A percentile compares a stretch with the other conserved stretches of the same genome.
Conservation (phyloP, 2,888 invertebrate species). For the Apamea crenata region DNA sequence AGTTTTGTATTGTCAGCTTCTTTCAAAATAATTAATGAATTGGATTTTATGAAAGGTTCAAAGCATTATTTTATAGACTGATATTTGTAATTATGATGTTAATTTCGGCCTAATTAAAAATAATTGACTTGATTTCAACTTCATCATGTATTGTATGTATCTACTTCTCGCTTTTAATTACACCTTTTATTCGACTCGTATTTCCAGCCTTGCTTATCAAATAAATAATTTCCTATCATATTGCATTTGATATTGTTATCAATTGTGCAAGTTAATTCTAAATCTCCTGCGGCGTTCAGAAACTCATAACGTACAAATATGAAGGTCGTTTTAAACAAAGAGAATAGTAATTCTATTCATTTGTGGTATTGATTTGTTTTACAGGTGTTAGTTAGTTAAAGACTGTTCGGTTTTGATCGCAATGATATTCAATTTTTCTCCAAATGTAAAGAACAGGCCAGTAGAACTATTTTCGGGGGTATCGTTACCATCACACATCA, state of each 20-base stretch:
- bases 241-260: slow-evolving; percentile 51
- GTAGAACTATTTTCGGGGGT: too few species aligned
- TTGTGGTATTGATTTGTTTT: slow-evolving; percentile 58
- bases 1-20: background rate
- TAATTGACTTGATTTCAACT: background rate
- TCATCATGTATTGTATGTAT: background rate
- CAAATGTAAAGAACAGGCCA: background rate
- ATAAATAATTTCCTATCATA: slow-evolving; percentile 36
- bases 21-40: background rate
- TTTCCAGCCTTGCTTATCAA: slow-evolving; percentile 45
- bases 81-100: background rate
- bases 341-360: slow-evolving; percentile 67
- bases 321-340: slow-evolving; percentile 74
- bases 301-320: slow-evolving; percentile 57
- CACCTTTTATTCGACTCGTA: background rate
- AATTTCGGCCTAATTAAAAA: background rate
- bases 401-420: slow-evolving; percentile 8
- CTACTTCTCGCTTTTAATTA: background rate
- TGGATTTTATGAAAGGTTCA: background rate
- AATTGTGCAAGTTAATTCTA: slow-evolving; percentile 50
- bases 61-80: background rate
- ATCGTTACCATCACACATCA: too few species aligned
- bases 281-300: slow-evolving; percentile 47
- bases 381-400: slow-evolving; percentile 64
- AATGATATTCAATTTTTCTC: too few species aligned